Base-by-base conservation (phyloP, 2,888 invertebrate genomes). In the Pyrrhosoma nymphula region DNA sequence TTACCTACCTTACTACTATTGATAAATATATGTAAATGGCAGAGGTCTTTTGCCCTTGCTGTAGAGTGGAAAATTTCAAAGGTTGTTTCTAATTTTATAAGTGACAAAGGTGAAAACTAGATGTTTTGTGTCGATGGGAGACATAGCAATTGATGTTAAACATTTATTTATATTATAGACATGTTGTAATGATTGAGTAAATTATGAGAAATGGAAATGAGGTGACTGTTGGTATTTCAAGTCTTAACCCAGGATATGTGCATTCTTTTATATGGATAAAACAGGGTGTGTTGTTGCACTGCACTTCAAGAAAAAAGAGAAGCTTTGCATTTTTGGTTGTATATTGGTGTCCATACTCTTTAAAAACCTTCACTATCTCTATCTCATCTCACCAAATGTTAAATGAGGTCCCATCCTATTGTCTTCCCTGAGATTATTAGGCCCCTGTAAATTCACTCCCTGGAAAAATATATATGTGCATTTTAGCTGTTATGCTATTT, bases 41-140 rank as follows among this genome's bases (percentile, higher is more conserved):
- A 10, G 69, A 75, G n/a, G 93, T 39, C 69, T 93, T 47, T 69
- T 93, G 93, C 69, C 93, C 69, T 47, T 63, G 56, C 89, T 89
- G n/a, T 47, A 47, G 47, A 63, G 55, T 69, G 93, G 47, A 75
- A 93, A n/a, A 75, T 69, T 91, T 47, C 30, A 69, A 75, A 93
- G 55, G 93, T 75, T 69, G 93, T 93, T 93, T 93, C 93, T 93
- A 93, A 75, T 93, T 93, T 93, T 93, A 75, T 93, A 93, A 93
- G 93, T 75, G 93, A 93, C 4, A 63, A 63, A 93, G 47, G 93
- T 47, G 39, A 47, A 93, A 91, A 39, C 26, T 93, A 93, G 47
- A 55, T 93, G 93, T 47, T 47, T 75, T 93, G 69, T 93, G 93
- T 63, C 69, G 69, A 23, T 93, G 63, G 93, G 69, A 60, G 93